Percentiles rank a stretch among this genome's conserved stretches.
These are phyloP conservation scores for Cephalotes varians DNA, from an alignment of 2,888 invertebrate genomes.

Conservation along the genomic window DNA sequence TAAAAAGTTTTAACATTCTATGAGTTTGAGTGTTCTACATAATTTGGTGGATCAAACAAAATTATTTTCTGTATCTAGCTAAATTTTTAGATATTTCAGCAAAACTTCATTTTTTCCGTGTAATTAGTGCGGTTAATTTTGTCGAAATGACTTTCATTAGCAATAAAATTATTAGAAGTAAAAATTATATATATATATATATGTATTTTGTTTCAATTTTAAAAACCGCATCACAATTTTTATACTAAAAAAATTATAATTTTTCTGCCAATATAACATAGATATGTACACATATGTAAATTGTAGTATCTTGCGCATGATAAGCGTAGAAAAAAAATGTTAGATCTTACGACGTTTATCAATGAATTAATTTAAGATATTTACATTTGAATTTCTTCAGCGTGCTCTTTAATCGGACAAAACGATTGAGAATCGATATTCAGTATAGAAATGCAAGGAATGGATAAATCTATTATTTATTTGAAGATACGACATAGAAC, in stretches of 20 bases:
- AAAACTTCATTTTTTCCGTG: too few relatives aligned
- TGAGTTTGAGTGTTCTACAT: too few relatives aligned
- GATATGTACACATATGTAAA: neutral
- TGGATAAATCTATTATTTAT: neutral
- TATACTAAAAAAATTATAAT: neutral
- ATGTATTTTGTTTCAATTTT: neutral
- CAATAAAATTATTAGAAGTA: neutral
- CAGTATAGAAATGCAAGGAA: neutral
- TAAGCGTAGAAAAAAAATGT: neutral
- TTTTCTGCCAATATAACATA: neutral
- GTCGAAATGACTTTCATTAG: neutral
- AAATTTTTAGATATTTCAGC: too few relatives aligned
- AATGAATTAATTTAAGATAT: slow-evolving; percentile 13
- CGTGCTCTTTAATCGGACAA: neutral
- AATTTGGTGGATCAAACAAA: too few relatives aligned
- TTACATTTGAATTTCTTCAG: neutral
- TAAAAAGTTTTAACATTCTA: too few relatives aligned
- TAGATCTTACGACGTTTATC: neutral
- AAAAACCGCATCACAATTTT: neutral
- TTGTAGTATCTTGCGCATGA: neutral
- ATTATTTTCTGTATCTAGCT: too few relatives aligned
- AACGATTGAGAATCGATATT: neutral
- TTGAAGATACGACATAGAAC: neutral
- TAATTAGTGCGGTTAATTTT: neutral
- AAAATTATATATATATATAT: neutral